phyloP scores from a whole-genome alignment of 2,113 vertebrate genomes.

The Mustelus asterias region DNA sequence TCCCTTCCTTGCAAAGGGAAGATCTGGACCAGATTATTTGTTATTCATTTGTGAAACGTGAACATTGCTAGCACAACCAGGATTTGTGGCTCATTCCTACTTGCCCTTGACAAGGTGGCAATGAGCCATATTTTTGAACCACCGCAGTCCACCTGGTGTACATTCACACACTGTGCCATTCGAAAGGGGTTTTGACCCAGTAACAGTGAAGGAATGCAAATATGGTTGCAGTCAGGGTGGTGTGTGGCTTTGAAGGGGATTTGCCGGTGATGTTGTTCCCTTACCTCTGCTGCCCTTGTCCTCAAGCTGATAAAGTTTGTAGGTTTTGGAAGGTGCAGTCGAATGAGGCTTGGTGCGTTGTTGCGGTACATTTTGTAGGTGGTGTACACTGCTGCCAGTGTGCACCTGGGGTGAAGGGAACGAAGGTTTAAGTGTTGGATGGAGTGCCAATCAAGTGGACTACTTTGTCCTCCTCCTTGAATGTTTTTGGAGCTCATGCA shows the following conservation, averaged over 20 bases:
- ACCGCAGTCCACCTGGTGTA: background rate
- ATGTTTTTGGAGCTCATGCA: no score
- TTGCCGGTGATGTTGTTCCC: background rate
- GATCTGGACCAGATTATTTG: background rate
- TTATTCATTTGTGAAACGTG: background rate
- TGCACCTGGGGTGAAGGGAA: background rate
- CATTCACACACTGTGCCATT: background rate
- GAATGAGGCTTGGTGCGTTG: background rate
- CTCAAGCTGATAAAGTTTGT: background rate
- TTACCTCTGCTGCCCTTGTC: background rate
- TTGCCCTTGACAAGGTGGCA: background rate
- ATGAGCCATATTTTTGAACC: background rate
- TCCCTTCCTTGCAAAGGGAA: background rate
- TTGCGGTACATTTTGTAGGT: background rate
- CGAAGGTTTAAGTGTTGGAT: background rate
- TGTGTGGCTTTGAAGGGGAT: background rate
- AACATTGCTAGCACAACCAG: background rate
- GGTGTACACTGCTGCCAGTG: background rate
- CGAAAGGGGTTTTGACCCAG: background rate
- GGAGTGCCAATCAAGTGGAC: background rate
- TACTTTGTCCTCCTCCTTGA: background rate
- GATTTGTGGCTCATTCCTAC: background rate
- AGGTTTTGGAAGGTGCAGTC: background rate
- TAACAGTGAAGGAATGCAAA: background rate
- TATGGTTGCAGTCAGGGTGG: background rate